phyloP scores from a whole-genome alignment of 1,140 invertebrate genomes.

The Drosophila parabipectinata region DNA sequence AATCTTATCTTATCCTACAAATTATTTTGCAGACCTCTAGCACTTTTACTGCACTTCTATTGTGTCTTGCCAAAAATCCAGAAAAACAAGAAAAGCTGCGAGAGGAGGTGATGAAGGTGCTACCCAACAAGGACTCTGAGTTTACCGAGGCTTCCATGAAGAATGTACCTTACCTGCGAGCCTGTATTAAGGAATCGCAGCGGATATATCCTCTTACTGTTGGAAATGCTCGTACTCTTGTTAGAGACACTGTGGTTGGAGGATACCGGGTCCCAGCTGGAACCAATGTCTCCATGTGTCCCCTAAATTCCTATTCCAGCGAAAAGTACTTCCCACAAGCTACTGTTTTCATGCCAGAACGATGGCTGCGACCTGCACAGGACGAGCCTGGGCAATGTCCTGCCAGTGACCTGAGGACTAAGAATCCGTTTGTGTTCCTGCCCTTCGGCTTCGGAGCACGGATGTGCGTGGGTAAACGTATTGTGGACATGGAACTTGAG shows the following conservation, averaged over 20 bases:
- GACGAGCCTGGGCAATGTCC: conserved; percentile 32
- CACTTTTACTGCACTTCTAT: background rate
- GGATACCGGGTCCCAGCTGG: conserved; percentile 87
- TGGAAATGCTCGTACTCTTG: conserved; percentile 84
- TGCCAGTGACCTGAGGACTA: conserved; percentile 70
- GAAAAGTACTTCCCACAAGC: conserved; percentile 85
- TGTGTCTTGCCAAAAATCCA: background rate
- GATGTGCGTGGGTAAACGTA: conserved; percentile 86
- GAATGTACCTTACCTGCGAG: conserved; percentile 87
- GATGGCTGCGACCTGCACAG: conserved; percentile 84
- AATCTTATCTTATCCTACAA: background rate
- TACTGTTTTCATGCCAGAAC: conserved; percentile 86
- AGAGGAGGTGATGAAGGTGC: conserved; percentile 86
- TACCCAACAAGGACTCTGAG: background rate
- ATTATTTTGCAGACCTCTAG: background rate
- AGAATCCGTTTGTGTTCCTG: conserved; percentile 87
- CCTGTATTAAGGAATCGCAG: conserved; percentile 88
- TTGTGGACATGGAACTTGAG: conserved; percentile 90
- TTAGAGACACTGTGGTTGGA: conserved; percentile 85
- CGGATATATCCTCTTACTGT: conserved; percentile 85
- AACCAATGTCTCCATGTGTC: conserved; percentile 85
- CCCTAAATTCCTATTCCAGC: conserved; percentile 77
- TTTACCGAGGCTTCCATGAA: conserved; percentile 84
- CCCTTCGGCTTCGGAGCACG: conserved; percentile 87
- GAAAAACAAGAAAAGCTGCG: conserved; percentile 71